Conservation (phyloP, 1,140 invertebrate genomes). For the Trinorchestia longiramus region DNA sequence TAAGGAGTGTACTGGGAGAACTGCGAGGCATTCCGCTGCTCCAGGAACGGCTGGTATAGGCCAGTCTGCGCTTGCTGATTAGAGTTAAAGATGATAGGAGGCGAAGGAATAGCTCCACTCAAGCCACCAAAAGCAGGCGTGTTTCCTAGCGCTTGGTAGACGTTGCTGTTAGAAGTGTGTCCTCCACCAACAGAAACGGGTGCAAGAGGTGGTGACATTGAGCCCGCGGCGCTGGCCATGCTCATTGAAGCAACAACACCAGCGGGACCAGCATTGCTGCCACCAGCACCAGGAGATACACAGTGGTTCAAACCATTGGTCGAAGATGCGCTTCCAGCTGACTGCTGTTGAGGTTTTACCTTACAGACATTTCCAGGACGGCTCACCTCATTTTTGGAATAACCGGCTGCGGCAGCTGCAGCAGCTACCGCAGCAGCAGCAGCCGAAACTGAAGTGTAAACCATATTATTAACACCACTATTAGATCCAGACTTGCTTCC, state of each 20-base stretch:
- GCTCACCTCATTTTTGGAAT: conserved; percentile 63
- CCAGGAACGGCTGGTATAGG: conserved; percentile 76
- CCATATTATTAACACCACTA: conserved; percentile 58
- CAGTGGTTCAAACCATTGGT: conserved; percentile 69
- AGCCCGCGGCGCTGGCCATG: conserved; percentile 70
- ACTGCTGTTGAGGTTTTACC: conserved; percentile 82
- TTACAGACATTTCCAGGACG: conserved; percentile 78
- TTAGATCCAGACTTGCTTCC: neutral
- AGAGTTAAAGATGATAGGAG: conserved; percentile 78
- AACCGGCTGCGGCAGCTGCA: conserved; percentile 70
- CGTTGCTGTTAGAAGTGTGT: conserved; percentile 69
- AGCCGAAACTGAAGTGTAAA: conserved; percentile 60
- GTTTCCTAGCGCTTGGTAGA: conserved; percentile 65
- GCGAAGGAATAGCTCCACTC: conserved; percentile 65
- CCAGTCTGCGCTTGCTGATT: conserved; percentile 82
- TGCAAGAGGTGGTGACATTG: conserved; percentile 67
- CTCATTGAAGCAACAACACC: conserved; percentile 71
- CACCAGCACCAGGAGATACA: conserved; percentile 71
- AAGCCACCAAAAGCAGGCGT: conserved; percentile 63
- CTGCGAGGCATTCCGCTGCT: conserved; percentile 75
- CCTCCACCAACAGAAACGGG: conserved; percentile 64
- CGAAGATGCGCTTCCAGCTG: conserved; percentile 70
- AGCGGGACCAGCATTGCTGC: conserved; percentile 69
- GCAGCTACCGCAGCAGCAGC: conserved; percentile 67
- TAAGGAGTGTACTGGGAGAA: conserved; percentile 78